A percentile compares a stretch with the other conserved stretches of the same genome.
Evolutionary conservation across 2,797 vertebrate genomes (phyloP).

Genomic region (Cryptoblepharus egeriae): DNA sequence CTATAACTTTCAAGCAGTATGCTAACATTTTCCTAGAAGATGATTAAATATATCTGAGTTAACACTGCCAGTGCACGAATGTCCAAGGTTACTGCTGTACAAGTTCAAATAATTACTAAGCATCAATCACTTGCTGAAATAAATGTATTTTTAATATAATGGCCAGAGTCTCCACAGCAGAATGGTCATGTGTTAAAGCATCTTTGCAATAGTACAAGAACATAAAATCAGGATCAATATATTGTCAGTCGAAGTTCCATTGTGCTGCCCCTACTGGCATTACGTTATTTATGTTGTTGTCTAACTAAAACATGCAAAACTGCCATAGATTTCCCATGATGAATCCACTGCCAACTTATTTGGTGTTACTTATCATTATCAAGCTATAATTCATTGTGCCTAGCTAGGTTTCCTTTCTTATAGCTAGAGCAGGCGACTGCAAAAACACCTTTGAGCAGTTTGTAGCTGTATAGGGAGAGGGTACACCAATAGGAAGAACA

Average conservation of each 20-base stretch:
- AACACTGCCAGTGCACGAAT: neutral
- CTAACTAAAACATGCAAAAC: too few species aligned
- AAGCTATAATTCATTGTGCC: too few species aligned
- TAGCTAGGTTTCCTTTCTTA: too few species aligned
- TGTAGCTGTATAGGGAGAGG: too few species aligned
- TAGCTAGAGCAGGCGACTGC: too few species aligned
- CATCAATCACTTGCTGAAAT: conserved; percentile 15
- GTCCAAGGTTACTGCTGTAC: neutral
- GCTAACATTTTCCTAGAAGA: conserved; percentile 10
- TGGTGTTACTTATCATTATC: too few species aligned
- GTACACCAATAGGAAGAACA: too few species aligned
- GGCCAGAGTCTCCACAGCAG: neutral
- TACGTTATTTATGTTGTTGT: too few species aligned
- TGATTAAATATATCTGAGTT: conserved; percentile 16
- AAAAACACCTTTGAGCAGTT: too few species aligned
- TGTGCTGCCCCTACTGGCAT: too few species aligned
- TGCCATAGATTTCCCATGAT: too few species aligned
- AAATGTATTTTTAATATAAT: conserved; percentile 17
- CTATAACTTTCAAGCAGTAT: conserved; percentile 15
- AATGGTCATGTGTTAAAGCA: neutral
- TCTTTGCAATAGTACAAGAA: neutral
- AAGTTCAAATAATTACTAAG: conserved; percentile 21
- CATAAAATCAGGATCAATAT: conserved; percentile 9
- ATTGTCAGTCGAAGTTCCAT: neutral
- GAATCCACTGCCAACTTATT: too few species aligned